Evolutionary conservation across 2,797 vertebrate species (phyloP).

Genomic region (Gymnopithys bicolor): DNA sequence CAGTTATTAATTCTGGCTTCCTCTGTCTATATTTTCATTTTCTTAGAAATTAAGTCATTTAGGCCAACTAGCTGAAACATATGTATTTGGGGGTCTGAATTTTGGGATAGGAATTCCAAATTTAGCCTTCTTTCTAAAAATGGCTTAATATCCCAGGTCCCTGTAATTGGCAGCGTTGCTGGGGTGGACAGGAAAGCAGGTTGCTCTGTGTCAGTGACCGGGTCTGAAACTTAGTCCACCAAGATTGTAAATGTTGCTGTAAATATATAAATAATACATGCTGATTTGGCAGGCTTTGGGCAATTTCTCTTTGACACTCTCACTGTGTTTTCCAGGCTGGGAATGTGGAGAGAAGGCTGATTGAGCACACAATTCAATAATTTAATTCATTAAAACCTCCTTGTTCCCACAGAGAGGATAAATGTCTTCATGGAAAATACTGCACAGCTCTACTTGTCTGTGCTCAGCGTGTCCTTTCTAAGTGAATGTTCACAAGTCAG

Average conservation of each 20-base stretch:
- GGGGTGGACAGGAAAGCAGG: background rate
- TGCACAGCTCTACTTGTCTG: background rate
- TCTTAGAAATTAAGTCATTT: background rate
- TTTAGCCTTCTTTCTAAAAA: background rate
- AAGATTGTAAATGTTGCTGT: background rate
- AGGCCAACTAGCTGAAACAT: background rate
- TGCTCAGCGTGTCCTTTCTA: background rate
- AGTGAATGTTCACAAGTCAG: background rate
- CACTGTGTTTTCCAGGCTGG: background rate
- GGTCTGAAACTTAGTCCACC: background rate
- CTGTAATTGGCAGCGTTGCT: rapidly evolving
- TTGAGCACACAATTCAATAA: background rate
- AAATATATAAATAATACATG: background rate
- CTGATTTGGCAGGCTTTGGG: background rate
- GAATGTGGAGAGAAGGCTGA: background rate
- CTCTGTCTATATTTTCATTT: background rate
- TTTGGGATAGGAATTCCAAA: background rate
- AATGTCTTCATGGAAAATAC: background rate
- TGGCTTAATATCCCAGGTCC: rapidly evolving
- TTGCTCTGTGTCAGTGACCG: background rate
- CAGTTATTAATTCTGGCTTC: background rate
- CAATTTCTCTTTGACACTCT: background rate
- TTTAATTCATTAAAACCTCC: background rate
- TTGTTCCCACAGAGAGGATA: background rate
- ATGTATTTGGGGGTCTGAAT: background rate